Evolutionary conservation across 2,888 invertebrate genomes (phyloP).

Genomic region (Eurytoma adleriae): DNA sequence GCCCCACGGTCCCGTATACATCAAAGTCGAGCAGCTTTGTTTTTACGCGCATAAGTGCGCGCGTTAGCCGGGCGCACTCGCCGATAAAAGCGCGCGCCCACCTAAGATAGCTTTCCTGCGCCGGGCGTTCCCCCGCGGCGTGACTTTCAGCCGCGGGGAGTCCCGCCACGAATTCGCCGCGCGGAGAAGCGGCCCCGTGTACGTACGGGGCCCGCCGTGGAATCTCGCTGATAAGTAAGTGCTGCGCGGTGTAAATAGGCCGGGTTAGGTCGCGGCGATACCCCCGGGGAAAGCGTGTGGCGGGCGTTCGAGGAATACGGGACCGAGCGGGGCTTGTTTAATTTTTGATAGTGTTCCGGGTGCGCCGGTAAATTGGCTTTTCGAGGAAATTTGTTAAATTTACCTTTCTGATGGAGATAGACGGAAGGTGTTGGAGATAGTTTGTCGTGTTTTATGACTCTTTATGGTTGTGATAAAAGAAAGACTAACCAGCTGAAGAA

Average conservation of each 20-base stretch:
- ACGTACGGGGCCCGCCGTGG: not conserved
- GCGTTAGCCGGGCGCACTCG: slow-evolving; percentile 9
- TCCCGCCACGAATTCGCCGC: not conserved
- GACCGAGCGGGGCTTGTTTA: not conserved
- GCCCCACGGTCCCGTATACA: slow-evolving; percentile 43
- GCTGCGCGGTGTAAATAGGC: slow-evolving; percentile 15
- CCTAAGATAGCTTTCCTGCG: not conserved
- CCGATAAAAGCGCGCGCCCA: slow-evolving; percentile 26
- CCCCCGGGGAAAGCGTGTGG: not conserved
- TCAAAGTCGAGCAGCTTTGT: slow-evolving; percentile 51
- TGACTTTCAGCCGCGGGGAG: not conserved
- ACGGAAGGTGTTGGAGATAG: no score
- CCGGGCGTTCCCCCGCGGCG: not conserved
- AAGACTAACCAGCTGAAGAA: no score
- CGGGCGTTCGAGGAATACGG: slow-evolving; percentile 5
- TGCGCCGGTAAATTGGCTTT: slow-evolving; percentile 53
- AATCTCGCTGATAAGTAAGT: slow-evolving; percentile 10
- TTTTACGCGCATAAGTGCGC: slow-evolving; percentile 17
- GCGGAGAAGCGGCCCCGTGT: not conserved
- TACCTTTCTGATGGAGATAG: no score
- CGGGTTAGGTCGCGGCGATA: slow-evolving; percentile 5
- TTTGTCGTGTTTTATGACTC: slow-evolving; percentile 20
- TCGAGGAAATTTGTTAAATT: no score
- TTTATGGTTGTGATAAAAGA: slow-evolving; percentile 49
- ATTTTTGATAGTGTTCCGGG: slow-evolving; percentile 9